Percentiles rank a stretch among this genome's conserved stretches.
phyloP scores from a whole-genome alignment of 2,888 invertebrate species.

The Dyspetes luteomarginatus region DNA sequence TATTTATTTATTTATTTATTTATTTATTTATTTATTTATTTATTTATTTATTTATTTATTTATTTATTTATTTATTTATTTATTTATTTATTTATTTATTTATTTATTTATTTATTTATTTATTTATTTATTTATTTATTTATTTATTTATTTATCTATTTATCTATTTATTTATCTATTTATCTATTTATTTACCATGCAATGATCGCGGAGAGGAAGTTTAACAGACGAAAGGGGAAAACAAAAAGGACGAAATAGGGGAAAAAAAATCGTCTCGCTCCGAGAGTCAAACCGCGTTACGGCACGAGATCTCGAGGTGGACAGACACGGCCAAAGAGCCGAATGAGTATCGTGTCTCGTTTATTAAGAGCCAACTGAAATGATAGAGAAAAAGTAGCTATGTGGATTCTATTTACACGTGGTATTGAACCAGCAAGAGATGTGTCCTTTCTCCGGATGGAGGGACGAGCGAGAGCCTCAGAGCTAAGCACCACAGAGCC shows the following conservation, averaged over 20 bases:
- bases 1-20: no score
- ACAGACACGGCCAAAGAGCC: constrained; percentile 6
- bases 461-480: constrained; percentile 34
- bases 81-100: no score
- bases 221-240: not conserved
- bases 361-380: constrained; percentile 67
- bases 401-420: constrained; percentile 58
- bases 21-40: no score
- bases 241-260: not conserved
- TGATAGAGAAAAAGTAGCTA: constrained; percentile 75
- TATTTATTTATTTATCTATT: no score
- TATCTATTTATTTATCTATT: no score
- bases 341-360: constrained; percentile 54
- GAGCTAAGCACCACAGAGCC: not conserved
- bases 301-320: constrained; percentile 1
- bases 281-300: constrained; percentile 49
- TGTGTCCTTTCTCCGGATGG: constrained; percentile 61
- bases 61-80: no score
- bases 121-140: no score
- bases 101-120: no score
- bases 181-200: no score
- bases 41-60: no score
- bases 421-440: constrained; percentile 27
- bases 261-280: constrained; percentile 13
- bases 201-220: no score